Evolutionary conservation across 2,888 invertebrate species (phyloP).

Genomic region (Phyllotreta cruciferae): DNA sequence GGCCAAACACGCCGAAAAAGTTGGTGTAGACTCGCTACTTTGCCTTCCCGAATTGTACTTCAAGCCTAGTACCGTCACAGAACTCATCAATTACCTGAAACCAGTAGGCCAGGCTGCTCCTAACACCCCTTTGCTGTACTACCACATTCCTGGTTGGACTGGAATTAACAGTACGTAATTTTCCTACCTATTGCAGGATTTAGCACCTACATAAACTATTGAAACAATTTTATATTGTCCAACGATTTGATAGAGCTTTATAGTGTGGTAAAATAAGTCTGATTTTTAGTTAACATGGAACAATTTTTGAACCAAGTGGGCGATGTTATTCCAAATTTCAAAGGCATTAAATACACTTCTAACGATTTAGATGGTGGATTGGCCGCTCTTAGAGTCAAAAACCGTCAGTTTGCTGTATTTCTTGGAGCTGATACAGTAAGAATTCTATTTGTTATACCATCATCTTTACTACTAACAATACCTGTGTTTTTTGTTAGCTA

Average conservation of each 20-base stretch:
- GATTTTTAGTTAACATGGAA: conserved; percentile 72
- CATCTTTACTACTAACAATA: neutral
- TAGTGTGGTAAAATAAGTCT: neutral
- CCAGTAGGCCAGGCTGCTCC: conserved; percentile 59
- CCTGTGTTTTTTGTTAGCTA: conserved; percentile 60
- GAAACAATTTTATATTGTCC: too few relatives aligned
- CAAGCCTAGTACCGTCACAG: conserved; percentile 68
- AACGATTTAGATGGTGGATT: conserved; percentile 73
- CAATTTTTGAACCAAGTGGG: conserved; percentile 70
- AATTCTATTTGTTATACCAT: too few relatives aligned
- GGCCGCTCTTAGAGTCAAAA: conserved; percentile 49
- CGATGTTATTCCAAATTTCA: conserved; percentile 73
- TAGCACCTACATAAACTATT: too few relatives aligned
- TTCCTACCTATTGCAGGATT: neutral
- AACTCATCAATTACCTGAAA: conserved; percentile 72
- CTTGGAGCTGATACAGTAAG: conserved; percentile 74
- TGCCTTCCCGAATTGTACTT: conserved; percentile 81
- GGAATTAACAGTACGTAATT: conserved; percentile 73
- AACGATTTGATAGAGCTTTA: neutral
- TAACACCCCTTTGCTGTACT: conserved; percentile 80
- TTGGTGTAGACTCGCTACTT: conserved; percentile 72
- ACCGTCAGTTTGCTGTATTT: conserved; percentile 45
- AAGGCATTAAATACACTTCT: conserved; percentile 84
- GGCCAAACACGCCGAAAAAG: conserved; percentile 72
- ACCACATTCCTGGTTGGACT: conserved; percentile 80